Conservation (phyloP, 1,140 invertebrate genomes). For the Apis laboriosa region DNA sequence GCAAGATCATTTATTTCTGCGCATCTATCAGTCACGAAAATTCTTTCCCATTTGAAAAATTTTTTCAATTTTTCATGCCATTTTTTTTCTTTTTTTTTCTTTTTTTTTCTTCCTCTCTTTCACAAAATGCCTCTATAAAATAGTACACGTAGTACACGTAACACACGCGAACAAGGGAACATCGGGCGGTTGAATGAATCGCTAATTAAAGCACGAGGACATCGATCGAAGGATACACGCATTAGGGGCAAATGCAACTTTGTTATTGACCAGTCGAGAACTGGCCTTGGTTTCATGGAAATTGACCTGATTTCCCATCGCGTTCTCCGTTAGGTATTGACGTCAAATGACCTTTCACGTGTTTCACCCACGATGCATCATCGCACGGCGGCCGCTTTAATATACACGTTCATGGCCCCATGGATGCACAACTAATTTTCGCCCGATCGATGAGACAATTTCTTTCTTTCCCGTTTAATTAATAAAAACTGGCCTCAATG, state of each 20-base stretch:
- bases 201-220: slow-evolving; percentile 39
- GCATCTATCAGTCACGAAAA: too few species aligned
- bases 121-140: neutral
- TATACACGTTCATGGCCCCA: neutral
- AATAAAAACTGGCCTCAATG: neutral
- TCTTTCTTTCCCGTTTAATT: slow-evolving; percentile 7
- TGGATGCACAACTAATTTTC: slow-evolving; percentile 14
- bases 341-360: slow-evolving; percentile 42
- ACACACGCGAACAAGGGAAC: neutral
- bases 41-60: neutral
- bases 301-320: slow-evolving; percentile 42
- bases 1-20: neutral
- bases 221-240: slow-evolving; percentile 24
- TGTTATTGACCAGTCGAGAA: slow-evolving; percentile 28
- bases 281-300: slow-evolving; percentile 39
- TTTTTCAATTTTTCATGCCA: too few species aligned
- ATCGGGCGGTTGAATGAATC: neutral
- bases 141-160: neutral
- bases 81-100: neutral
- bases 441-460: neutral
- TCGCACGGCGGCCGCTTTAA: neutral
- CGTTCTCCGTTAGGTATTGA: slow-evolving; percentile 31
- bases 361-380: neutral
- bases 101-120: neutral
- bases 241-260: slow-evolving; percentile 37